Evolutionary conservation across 2,888 invertebrate genomes (phyloP).

Genomic region (Luperina nickerlii): DNA sequence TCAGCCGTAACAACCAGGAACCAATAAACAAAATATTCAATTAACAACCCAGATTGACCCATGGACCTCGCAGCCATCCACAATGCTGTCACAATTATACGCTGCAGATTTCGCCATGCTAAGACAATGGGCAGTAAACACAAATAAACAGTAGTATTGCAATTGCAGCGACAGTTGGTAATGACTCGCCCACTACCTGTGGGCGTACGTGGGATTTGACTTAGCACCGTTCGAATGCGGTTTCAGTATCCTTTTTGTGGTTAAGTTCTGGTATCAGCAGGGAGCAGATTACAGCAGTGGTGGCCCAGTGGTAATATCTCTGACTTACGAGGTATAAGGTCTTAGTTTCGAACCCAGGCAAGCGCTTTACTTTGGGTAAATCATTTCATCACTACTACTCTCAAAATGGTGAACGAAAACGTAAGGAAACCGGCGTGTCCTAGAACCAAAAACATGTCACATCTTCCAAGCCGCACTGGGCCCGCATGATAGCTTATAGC

Average conservation of each 20-base stretch:
- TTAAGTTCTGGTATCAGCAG: conserved; percentile 2
- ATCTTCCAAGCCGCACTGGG: background rate
- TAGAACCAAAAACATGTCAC: background rate
- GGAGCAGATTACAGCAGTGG: background rate
- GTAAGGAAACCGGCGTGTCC: background rate
- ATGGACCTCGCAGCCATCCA: conserved; percentile 51
- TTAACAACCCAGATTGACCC: conserved; percentile 56
- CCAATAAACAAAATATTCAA: conserved; percentile 54
- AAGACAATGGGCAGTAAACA: conserved; percentile 65
- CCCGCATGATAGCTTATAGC: background rate
- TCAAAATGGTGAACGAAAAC: background rate
- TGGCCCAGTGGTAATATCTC: background rate
- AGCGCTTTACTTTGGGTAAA: background rate
- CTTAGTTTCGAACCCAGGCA: background rate
- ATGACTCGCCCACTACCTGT: conserved; percentile 61
- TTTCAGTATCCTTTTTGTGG: conserved; percentile 52
- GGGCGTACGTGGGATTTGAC: conserved; percentile 63
- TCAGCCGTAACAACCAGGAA: conserved; percentile 4
- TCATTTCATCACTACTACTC: background rate
- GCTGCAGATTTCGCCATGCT: conserved; percentile 59
- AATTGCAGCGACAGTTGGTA: conserved; percentile 58
- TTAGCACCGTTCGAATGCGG: conserved; percentile 50
- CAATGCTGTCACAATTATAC: conserved; percentile 53
- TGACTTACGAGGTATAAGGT: background rate
- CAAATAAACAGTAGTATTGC: conserved; percentile 62